Evolutionary conservation across 2,888 invertebrate genomes (phyloP).

Genomic region (Andrena hattorfiana): DNA sequence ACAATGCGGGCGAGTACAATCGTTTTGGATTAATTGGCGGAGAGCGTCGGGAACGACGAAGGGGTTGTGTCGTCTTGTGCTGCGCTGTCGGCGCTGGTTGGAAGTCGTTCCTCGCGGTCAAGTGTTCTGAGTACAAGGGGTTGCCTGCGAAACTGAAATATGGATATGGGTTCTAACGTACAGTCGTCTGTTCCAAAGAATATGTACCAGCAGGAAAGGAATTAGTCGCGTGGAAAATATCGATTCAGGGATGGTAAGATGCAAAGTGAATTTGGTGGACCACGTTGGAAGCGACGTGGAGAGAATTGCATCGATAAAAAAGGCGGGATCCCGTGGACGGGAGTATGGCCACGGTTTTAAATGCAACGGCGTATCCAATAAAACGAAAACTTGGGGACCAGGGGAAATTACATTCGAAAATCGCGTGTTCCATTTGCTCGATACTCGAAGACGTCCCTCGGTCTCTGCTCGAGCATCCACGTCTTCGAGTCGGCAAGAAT

Average conservation of each 20-base stretch:
- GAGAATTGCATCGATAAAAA: slow-evolving; percentile 18
- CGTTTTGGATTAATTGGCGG: slow-evolving; percentile 82
- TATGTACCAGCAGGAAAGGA: no score
- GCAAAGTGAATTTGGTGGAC: not conserved
- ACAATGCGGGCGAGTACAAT: slow-evolving; percentile 78
- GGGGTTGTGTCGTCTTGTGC: slow-evolving; percentile 38
- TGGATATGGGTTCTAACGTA: no score
- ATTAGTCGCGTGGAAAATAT: no score
- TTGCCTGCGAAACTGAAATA: no score
- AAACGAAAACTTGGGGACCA: not conserved
- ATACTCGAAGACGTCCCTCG: slow-evolving; percentile 18
- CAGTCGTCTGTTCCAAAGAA: no score
- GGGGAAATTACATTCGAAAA: slow-evolving; percentile 45
- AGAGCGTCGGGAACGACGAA: slow-evolving; percentile 63
- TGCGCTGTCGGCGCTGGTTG: no score
- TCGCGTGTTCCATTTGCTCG: slow-evolving; percentile 52
- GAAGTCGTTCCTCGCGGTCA: slow-evolving; percentile 29
- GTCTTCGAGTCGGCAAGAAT: slow-evolving; percentile 49
- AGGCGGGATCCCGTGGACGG: not conserved
- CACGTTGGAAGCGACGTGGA: not conserved
- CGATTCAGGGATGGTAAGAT: not conserved
- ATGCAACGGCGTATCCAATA: not conserved
- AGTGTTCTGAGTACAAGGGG: no score
- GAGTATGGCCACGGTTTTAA: not conserved
- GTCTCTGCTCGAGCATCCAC: not conserved